phyloP scores from a whole-genome alignment of 92 coral and sea anemone species.

The Parazoanthus swiftii region DNA sequence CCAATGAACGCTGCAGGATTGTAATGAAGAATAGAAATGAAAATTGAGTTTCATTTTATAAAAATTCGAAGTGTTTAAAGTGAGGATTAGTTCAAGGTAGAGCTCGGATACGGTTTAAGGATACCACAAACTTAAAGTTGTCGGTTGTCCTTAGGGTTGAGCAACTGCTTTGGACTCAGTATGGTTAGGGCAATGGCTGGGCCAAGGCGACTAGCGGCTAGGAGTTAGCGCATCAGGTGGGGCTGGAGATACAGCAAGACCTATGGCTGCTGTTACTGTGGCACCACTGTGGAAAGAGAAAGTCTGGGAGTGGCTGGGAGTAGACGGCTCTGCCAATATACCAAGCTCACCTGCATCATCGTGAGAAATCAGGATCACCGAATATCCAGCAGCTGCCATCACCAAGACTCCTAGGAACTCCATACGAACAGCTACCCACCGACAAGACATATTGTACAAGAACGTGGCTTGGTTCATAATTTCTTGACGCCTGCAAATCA shows the following conservation, averaged over 20 bases:
- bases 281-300: too few species aligned
- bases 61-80: neutral
- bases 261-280: neutral
- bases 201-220: neutral
- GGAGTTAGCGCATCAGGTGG: too few species aligned
- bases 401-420: conserved; percentile 31
- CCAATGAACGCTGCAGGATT: conserved; percentile 37
- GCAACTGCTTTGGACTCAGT: neutral
- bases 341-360: conserved; percentile 34
- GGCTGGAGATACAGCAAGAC: neutral
- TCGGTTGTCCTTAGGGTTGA: neutral
- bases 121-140: too few species aligned
- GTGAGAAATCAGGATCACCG: conserved; percentile 16
- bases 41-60: neutral
- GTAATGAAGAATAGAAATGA: neutral
- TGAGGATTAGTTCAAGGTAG: too few species aligned
- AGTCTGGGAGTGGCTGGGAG: too few species aligned
- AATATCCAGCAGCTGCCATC: conserved; percentile 34
- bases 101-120: too few species aligned
- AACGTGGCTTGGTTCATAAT: conserved; percentile 32
- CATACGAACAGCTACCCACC: conserved; percentile 40
- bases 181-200: neutral
- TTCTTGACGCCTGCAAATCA: conserved; percentile 37
- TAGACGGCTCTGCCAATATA: neutral
- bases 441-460: conserved; percentile 30